phyloP scores from a whole-genome alignment of 1,140 invertebrate genomes.

The Drosophila sp. region DNA sequence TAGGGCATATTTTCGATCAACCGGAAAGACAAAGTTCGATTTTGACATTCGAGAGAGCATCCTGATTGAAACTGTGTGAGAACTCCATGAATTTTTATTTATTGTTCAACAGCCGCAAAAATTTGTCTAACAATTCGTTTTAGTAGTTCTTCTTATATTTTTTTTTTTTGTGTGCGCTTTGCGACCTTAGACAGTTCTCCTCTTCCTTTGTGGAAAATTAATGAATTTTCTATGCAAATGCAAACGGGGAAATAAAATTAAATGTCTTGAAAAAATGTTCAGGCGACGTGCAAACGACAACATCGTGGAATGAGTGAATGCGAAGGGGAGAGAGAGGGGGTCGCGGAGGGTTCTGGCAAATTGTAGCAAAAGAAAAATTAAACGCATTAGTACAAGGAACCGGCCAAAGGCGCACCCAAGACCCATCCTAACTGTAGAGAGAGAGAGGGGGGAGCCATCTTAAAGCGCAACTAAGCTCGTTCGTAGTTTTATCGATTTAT shows the following conservation, averaged over 20 bases:
- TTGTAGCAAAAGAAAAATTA: conserved; percentile 77
- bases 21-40: not conserved
- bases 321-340: not conserved
- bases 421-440: conserved; percentile 19
- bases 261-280: conserved; percentile 71
- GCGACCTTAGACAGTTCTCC: conserved; percentile 3
- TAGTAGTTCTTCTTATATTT: conserved; percentile 21
- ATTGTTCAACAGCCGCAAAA: conserved; percentile 68
- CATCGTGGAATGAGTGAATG: not conserved
- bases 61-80: conserved; percentile 10
- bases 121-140: conserved; percentile 70
- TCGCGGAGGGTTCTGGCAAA: conserved; percentile 42
- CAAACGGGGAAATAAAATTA: conserved; percentile 76
- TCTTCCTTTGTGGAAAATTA: conserved; percentile 61
- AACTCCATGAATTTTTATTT: conserved; percentile 35
- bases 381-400: conserved; percentile 64
- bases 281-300: conserved; percentile 62
- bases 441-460: conserved; percentile 9
- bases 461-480: conserved; percentile 56
- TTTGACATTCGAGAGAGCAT: conserved; percentile 21
- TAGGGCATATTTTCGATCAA: not conserved
- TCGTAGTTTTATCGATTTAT: conserved; percentile 68
- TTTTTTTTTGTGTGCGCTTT: conserved; percentile 10
- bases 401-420: conserved; percentile 22
- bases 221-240: conserved; percentile 80